These are phyloP conservation scores for Lissonota sp. DNA, from an alignment of 2,888 invertebrate genomes.

Conservation along the genomic window DNA sequence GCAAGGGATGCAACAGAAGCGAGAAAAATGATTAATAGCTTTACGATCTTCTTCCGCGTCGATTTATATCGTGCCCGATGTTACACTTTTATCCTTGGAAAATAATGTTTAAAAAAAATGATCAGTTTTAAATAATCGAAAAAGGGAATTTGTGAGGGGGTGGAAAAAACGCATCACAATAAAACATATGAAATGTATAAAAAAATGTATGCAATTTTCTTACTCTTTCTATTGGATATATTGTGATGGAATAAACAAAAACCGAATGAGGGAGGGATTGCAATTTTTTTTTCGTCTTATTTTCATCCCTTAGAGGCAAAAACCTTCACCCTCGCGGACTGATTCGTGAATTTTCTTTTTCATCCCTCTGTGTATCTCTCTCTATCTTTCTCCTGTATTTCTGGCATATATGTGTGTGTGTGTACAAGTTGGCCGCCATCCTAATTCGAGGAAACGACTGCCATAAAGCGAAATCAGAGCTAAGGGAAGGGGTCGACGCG, in stretches of 20 bases:
- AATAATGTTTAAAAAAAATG: too few relatives aligned
- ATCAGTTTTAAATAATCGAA: too few relatives aligned
- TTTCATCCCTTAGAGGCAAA: slow-evolving; percentile 1
- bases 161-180: too few relatives aligned
- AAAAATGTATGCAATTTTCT: too few relatives aligned
- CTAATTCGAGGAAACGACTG: slow-evolving; percentile 68
- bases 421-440: slow-evolving; percentile 56
- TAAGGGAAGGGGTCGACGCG: slow-evolving; percentile 19
- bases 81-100: not conserved
- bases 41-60: slow-evolving; percentile 7
- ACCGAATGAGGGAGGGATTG: not conserved
- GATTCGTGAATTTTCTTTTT: slow-evolving; percentile 58
- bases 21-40: slow-evolving; percentile 55
- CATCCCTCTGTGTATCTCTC: slow-evolving; percentile 34
- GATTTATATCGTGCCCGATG: slow-evolving; percentile 17
- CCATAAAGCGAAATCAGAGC: slow-evolving; percentile 68
- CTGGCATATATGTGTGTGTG: not conserved
- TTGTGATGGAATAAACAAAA: slow-evolving; percentile 17
- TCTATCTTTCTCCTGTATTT: slow-evolving; percentile 23
- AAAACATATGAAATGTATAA: too few relatives aligned
- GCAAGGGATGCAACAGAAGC: slow-evolving; percentile 15
- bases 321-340: slow-evolving; percentile 31
- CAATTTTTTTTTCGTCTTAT: not conserved
- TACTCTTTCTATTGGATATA: too few relatives aligned
- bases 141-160: too few relatives aligned